These are phyloP conservation scores for Caradrina kadenii DNA, from an alignment of 2,888 invertebrate species.

Conservation along the genomic window DNA sequence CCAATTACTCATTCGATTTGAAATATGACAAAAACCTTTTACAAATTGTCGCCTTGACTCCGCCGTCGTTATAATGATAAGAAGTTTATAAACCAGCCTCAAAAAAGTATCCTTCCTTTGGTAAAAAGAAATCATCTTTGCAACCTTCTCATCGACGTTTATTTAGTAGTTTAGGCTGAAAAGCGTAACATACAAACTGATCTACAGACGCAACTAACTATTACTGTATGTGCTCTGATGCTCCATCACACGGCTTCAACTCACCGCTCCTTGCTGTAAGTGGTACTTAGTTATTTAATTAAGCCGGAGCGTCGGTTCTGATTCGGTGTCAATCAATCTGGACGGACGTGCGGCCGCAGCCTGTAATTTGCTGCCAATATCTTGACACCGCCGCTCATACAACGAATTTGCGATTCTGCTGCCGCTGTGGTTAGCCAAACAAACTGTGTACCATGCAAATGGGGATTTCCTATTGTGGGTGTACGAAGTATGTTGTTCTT, in stretches of 20 bases:
- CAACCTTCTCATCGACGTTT: not conserved
- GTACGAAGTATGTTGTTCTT: constrained; percentile 5
- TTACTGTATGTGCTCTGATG: not conserved
- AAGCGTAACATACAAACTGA: not conserved
- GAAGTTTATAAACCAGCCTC: not conserved
- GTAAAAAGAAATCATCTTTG: not conserved
- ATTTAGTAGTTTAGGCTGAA: not conserved
- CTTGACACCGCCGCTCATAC: constrained; percentile 54
- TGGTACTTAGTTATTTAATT: constrained; percentile 65
- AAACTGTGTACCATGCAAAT: constrained; percentile 45
- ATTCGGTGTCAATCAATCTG: constrained; percentile 64
- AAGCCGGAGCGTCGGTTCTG: constrained; percentile 45
- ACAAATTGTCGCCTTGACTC: too few relatives aligned
- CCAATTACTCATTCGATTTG: too few relatives aligned
- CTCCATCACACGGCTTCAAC: not conserved
- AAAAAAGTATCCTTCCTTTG: not conserved
- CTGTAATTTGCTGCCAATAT: constrained; percentile 69
- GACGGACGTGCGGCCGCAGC: constrained; percentile 45
- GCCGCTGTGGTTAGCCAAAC: constrained; percentile 61
- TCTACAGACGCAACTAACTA: not conserved
- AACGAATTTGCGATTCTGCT: constrained; percentile 53
- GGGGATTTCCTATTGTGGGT: constrained; percentile 2
- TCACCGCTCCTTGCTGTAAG: constrained; percentile 29
- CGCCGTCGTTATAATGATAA: too few relatives aligned
- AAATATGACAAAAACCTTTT: too few relatives aligned